Conservation (phyloP, 2,888 invertebrate species). For the Euzophera pinguis region DNA sequence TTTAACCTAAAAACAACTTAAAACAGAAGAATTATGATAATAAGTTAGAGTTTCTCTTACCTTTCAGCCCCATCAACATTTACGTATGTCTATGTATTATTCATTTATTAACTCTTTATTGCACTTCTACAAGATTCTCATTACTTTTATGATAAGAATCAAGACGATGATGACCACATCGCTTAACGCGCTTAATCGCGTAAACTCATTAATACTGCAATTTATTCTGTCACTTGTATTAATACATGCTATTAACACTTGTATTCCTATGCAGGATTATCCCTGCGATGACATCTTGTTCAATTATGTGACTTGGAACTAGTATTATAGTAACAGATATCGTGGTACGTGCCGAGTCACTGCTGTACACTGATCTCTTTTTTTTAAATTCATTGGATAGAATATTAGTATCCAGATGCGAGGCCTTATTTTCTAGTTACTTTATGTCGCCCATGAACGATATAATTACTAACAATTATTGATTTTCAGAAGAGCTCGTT, state of each 20-base stretch:
- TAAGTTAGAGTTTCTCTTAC: too few species aligned
- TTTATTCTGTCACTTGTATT: conserved; percentile 8
- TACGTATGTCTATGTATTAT: too few species aligned
- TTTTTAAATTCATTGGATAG: neutral
- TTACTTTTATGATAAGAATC: neutral
- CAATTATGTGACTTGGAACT: conserved; percentile 12
- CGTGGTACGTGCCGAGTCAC: conserved; percentile 13
- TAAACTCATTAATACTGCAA: conserved; percentile 6
- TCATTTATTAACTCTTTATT: too few species aligned
- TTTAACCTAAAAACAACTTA: too few species aligned
- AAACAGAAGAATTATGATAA: too few species aligned
- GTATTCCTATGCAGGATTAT: neutral
- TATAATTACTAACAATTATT: too few species aligned
- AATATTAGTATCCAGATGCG: too few species aligned
- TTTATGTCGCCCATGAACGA: too few species aligned
- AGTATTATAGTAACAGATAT: conserved; percentile 14
- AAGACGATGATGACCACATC: neutral
- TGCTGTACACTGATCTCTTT: neutral
- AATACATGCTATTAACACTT: neutral
- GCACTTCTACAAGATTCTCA: too few species aligned
- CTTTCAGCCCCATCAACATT: too few species aligned
- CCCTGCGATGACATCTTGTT: conserved; percentile 16
- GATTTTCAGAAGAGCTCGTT: too few species aligned
- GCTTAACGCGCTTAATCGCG: conserved; percentile 2
- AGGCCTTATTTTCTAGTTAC: too few species aligned